Conservation (phyloP, 2,797 vertebrate species). For the Neomorphus geoffroyi region DNA sequence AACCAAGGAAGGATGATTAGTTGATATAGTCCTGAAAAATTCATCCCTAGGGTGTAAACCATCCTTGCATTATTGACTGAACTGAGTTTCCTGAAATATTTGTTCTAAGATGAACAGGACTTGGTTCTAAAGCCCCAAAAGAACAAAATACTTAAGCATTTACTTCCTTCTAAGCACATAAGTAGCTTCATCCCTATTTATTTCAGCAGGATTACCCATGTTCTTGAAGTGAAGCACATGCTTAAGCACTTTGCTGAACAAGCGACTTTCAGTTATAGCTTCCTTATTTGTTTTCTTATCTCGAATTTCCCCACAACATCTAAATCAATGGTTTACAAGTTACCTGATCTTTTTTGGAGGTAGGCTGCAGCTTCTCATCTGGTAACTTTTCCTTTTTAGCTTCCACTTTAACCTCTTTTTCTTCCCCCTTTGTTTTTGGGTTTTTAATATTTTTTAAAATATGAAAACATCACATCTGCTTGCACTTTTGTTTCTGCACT, state of each 20-base stretch:
- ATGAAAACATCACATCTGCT: neutral
- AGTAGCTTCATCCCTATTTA: constrained; percentile 3
- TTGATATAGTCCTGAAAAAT: constrained; percentile 10
- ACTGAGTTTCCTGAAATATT: neutral
- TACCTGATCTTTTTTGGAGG: constrained; percentile 80
- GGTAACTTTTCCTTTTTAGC: constrained; percentile 77
- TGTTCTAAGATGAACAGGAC: constrained; percentile 27
- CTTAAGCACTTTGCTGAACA: neutral
- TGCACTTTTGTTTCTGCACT: neutral
- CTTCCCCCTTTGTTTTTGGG: constrained; percentile 78
- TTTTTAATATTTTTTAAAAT: constrained; percentile 40
- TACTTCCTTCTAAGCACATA: neutral
- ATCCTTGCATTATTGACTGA: neutral
- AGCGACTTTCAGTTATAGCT: neutral
- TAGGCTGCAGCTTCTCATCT: constrained; percentile 73
- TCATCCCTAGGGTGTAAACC: neutral
- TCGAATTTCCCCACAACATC: neutral
- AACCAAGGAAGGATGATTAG: constrained; percentile 37
- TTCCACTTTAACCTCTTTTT: constrained; percentile 76
- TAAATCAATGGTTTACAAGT: constrained; percentile 20
- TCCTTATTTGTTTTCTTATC: neutral
- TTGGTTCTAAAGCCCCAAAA: neutral
- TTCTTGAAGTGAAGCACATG: neutral
- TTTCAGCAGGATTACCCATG: neutral
- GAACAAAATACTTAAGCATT: constrained; percentile 1